Conservation (phyloP, 1,140 invertebrate species). For the Drosophila leontia region DNA sequence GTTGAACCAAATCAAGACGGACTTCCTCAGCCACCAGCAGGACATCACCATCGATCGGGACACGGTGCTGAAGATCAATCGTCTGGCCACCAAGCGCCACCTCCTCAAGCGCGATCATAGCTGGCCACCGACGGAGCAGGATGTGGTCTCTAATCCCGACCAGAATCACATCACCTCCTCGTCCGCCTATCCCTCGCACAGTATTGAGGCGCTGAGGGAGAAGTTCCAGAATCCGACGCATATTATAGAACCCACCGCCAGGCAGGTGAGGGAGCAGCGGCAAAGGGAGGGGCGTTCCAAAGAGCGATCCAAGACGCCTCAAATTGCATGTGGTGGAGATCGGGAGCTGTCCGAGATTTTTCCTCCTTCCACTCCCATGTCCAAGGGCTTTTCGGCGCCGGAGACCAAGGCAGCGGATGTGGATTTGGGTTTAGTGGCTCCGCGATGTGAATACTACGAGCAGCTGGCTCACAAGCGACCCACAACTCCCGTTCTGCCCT, state of each 20-base stretch:
- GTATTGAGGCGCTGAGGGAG: slow-evolving; percentile 69
- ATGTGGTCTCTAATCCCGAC: slow-evolving; percentile 2
- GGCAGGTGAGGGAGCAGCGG: slow-evolving; percentile 48
- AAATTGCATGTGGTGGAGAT: slow-evolving; percentile 1
- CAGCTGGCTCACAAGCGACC: slow-evolving; percentile 58
- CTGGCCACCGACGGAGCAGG: slow-evolving; percentile 70
- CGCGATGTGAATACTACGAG: slow-evolving; percentile 74
- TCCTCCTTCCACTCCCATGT: slow-evolving; percentile 35
- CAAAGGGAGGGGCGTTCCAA: slow-evolving; percentile 9
- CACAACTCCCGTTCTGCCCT: slow-evolving; percentile 25
- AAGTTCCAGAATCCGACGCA: slow-evolving; percentile 77
- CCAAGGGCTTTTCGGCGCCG: slow-evolving; percentile 75
- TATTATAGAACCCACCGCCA: slow-evolving; percentile 59
- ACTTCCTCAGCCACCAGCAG: slow-evolving; percentile 75
- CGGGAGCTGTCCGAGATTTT: slow-evolving; percentile 7
- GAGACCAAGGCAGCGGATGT: slow-evolving; percentile 78
- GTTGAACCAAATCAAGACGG: slow-evolving; percentile 76
- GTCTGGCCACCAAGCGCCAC: slow-evolving; percentile 66
- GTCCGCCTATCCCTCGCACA: slow-evolving; percentile 54
- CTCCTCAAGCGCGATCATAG: slow-evolving; percentile 78
- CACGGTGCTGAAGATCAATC: slow-evolving; percentile 82
- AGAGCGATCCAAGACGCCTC: slow-evolving; percentile 1
- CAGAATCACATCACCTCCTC: slow-evolving; percentile 11
- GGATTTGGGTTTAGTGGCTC: slow-evolving; percentile 74
- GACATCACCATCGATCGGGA: slow-evolving; percentile 78